Base-by-base conservation (phyloP, 92 coral and sea anemone genomes). In the Plumapathes pennacea region DNA sequence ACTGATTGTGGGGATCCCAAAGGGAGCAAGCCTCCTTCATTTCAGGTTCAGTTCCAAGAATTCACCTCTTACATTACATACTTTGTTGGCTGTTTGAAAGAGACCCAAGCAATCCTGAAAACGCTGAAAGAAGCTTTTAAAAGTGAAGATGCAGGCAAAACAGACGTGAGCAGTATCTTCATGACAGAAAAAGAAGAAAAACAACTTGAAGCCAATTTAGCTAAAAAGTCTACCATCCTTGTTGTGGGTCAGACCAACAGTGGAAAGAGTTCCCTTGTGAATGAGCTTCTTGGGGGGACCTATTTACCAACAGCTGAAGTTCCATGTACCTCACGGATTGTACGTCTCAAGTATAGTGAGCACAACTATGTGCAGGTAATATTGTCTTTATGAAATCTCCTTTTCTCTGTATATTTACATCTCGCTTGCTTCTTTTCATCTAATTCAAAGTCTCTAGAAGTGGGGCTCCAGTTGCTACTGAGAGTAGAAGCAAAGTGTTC, bases 161-260 rank as follows among this genome's bases (percentile, higher is more conserved):
- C 74, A 18, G 68, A 39, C 24, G 43, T 82, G 20, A n/a, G n/a
- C n/a, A n/a, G n/a, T n/a, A n/a, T n/a, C n/a, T n/a, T n/a, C n/a
- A 75, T 82, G 21, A 49, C 89, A 0, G 62, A 42, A 8, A 41
- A 64, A 10, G 89, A 82, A 56, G 62, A 54, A 9, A 61, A 44
- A 10, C 54, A 65, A 14, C 61, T 82, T 11, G 42, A 43, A 27
- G 80, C 66, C 1, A 74, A 59, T 26, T 25, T 57, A 3, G 50
- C 62, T 14, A 82, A 82, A 67, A 54, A 63, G 41, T 68, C 89
- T 22, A 50, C 89, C 3, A 61, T 82, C 14, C 41, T 82, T 2
- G 83, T 82, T 6, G 65, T 82, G 36, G 89, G 89, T 5, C 89
- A 82, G 32, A 82, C 89, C 28, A 82, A 82, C 42, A 74, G 83